These are phyloP conservation scores for Lordiphosa collinella DNA, from an alignment of 1,140 invertebrate species.

Conservation along the genomic window DNA sequence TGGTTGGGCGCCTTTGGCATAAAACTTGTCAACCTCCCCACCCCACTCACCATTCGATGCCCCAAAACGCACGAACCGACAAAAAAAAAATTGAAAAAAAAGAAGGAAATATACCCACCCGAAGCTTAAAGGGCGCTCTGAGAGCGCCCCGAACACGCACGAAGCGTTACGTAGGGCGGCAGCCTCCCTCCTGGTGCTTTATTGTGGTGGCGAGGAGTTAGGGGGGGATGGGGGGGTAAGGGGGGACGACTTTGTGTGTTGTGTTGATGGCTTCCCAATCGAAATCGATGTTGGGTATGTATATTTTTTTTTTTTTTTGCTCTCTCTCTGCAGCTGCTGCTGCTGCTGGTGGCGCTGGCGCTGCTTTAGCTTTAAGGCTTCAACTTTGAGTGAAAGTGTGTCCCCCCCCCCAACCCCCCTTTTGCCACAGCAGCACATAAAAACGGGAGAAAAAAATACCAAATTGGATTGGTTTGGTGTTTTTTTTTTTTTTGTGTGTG, in stretches of 20 bases:
- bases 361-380: slow-evolving; percentile 37
- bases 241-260: slow-evolving; percentile 28
- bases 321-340: neutral
- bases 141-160: slow-evolving; percentile 48
- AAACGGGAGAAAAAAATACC: slow-evolving; percentile 37
- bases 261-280: slow-evolving; percentile 79
- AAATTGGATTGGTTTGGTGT: slow-evolving; percentile 74
- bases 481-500: slow-evolving; percentile 22
- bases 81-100: slow-evolving; percentile 18
- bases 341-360: neutral
- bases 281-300: slow-evolving; percentile 78
- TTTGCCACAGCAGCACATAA: slow-evolving; percentile 16
- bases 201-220: neutral
- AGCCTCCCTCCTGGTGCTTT: no score
- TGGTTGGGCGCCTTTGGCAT: slow-evolving; percentile 46
- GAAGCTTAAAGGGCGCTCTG: slow-evolving; percentile 48
- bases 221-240: neutral
- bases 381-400: slow-evolving; percentile 60
- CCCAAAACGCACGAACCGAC: slow-evolving; percentile 37
- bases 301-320: slow-evolving; percentile 29
- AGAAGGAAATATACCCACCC: slow-evolving; percentile 16
- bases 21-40: slow-evolving; percentile 47
- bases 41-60: slow-evolving; percentile 56
- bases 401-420: neutral
- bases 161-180: slow-evolving; percentile 27